These are phyloP conservation scores for Glyphotaelius pellucidus DNA, from an alignment of 2,888 invertebrate species.

Conservation along the genomic window DNA sequence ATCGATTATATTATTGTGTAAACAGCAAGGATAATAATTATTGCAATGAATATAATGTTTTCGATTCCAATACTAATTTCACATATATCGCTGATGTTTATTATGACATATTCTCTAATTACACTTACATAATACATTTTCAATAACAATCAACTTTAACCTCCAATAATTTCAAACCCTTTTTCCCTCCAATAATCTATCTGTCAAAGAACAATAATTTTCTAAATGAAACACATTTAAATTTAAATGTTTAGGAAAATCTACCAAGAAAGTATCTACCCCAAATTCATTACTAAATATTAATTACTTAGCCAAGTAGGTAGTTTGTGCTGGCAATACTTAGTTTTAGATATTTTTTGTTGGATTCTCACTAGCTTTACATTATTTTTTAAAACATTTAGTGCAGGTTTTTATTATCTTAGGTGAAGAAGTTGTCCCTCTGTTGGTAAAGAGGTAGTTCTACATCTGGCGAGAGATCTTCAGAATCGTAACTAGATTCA, in stretches of 20 bases:
- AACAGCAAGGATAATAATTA: not conserved
- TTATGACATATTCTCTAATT: not conserved
- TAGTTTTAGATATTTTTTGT: not conserved
- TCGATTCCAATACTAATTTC: not conserved
- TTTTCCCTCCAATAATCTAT: not conserved
- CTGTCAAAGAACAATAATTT: not conserved
- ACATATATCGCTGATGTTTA: not conserved
- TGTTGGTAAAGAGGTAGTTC: slow-evolving; percentile 91
- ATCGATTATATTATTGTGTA: not conserved
- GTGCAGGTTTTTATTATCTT: slow-evolving; percentile 67
- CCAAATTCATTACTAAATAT: no score
- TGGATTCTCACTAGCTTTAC: not conserved
- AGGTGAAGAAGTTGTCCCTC: slow-evolving; percentile 88
- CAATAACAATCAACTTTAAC: slow-evolving; percentile 2
- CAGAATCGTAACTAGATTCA: slow-evolving; percentile 80
- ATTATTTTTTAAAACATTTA: not conserved
- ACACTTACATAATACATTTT: not conserved
- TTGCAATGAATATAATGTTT: not conserved
- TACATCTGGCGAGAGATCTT: slow-evolving; percentile 86
- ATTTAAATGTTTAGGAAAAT: not conserved
- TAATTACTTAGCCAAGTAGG: no score
- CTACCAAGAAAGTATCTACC: not conserved
- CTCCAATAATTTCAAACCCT: not conserved
- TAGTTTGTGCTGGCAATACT: not conserved
- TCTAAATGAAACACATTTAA: not conserved